Base-by-base conservation (phyloP, 2,888 invertebrate species). In the Synanthedon tipuliformis region DNA sequence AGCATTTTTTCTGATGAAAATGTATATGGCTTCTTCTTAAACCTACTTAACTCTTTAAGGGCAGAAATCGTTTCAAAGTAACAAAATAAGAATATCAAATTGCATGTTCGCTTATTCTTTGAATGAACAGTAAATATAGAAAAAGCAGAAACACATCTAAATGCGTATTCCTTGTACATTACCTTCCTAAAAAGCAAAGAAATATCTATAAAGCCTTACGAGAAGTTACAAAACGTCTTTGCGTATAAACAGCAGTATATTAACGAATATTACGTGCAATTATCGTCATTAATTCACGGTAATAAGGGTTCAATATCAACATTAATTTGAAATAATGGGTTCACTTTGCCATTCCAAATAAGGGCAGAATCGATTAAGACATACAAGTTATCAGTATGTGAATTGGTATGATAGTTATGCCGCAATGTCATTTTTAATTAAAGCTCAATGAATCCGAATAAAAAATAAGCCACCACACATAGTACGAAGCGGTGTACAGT, bases 361-460 rank as follows among this genome's bases (percentile, higher is more conserved):
- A 56, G 50, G 57, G 52, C 50, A 52, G 50, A 45, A 55, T 49
- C 54, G 53, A 57, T 57, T 57, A 57, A 52, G 52, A 48, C 23
- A 49, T 52, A 49, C 54, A 50, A 40, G 48, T n/a, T 50, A 56
- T 50, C 50, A 45, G 54, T 55, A 54, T 51, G 51, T 52, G 51
- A 56, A 56, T 41, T 23, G 40, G 18, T 12, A 50, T 52, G 54
- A 53, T 53, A 48, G 52, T 56, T 54, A 55, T 53, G 54, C 53
- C 54, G 54, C 52, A 53, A 57, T 56, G 57, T 52, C 56, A 57
- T 51, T 52, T 40, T 53, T 57, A 55, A 57, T 55, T 55, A 55
- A 57, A 41, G 13, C 34, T 15, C 45, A 41, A 55, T 55, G 52
- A 57, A 57, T 55, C 52, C 45, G 48, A 50, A 48, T 34, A 45